phyloP scores from a whole-genome alignment of 2,797 vertebrate species.

The Manis crassicaudata region DNA sequence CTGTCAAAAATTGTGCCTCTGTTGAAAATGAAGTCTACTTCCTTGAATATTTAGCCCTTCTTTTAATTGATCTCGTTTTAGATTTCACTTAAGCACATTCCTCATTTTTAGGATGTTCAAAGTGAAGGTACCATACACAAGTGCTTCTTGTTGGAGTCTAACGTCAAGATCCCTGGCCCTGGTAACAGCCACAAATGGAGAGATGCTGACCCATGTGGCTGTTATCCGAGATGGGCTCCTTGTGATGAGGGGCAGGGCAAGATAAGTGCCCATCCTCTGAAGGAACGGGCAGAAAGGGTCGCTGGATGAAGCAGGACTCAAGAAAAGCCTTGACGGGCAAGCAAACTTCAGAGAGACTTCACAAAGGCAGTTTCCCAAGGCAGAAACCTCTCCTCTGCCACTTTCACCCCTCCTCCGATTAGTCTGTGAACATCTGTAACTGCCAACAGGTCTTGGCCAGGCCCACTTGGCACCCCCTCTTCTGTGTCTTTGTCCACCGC shows the following conservation, averaged over 20 bases:
- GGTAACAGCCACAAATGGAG: fast-evolving
- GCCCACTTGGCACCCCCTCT: fast-evolving
- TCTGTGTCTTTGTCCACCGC: fast-evolving
- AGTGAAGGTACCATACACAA: fast-evolving
- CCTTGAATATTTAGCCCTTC: neutral
- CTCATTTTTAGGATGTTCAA: neutral
- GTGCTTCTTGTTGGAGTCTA: neutral
- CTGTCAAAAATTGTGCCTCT: neutral
- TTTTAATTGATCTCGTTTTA: conserved; percentile 23
- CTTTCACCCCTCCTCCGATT: no score
- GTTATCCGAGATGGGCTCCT: fast-evolving
- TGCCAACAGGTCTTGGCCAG: no score
- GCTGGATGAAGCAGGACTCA: neutral
- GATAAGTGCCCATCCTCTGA: no score
- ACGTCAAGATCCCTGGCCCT: neutral
- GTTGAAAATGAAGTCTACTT: neutral
- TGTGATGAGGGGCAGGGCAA: fast-evolving
- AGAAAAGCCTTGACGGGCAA: no score
- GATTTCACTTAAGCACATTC: neutral
- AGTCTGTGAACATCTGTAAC: fast-evolving
- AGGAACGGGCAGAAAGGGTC: neutral
- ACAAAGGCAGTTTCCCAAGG: no score
- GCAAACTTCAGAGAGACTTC: neutral
- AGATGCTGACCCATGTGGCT: fast-evolving
- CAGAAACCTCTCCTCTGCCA: neutral